phyloP scores from a whole-genome alignment of 2,888 invertebrate species.

The Synergus laeviventris region DNA sequence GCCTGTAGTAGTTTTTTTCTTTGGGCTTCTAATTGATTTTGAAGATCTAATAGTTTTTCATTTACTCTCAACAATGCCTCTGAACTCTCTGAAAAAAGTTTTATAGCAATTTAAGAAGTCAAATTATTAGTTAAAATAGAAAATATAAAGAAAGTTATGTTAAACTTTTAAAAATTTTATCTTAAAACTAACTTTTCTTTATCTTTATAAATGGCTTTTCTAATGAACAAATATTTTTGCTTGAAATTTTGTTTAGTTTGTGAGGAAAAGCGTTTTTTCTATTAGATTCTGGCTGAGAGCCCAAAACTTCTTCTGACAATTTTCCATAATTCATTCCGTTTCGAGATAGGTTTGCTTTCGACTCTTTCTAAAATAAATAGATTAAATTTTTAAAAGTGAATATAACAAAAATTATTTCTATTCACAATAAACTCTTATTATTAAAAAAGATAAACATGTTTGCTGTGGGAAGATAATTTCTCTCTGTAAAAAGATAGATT shows the following conservation, averaged over 20 bases:
- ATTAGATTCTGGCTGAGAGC: background rate
- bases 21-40: slow-evolving; percentile 19
- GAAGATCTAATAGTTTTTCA: slow-evolving; percentile 11
- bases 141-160: too few species aligned
- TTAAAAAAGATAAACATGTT: too few species aligned
- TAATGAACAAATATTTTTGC: background rate
- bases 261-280: background rate
- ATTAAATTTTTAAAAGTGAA: background rate
- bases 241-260: background rate
- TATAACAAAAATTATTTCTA: background rate
- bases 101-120: background rate
- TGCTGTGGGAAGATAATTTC: background rate
- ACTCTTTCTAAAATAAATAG: background rate
- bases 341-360: background rate
- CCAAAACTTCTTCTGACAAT: background rate
- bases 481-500: background rate
- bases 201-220: background rate
- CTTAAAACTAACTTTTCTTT: background rate
- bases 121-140: background rate
- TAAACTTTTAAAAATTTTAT: background rate
- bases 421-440: too few species aligned
- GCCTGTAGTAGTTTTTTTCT: slow-evolving; percentile 21
- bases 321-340: background rate
- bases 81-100: background rate
- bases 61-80: background rate